These are phyloP conservation scores for Periplaneta americana DNA, from an alignment of 1,140 invertebrate genomes.

Conservation along the genomic window DNA sequence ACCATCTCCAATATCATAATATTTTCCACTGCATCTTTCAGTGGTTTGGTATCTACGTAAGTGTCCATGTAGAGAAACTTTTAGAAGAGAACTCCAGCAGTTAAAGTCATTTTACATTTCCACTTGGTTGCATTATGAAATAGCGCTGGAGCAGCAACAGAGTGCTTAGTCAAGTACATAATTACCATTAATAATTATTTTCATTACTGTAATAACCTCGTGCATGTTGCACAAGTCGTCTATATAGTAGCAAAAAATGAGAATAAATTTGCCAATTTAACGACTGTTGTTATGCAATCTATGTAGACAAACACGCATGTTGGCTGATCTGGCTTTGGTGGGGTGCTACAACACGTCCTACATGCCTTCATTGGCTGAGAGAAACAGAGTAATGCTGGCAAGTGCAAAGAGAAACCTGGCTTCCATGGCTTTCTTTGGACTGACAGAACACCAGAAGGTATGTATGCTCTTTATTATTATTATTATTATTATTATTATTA, in stretches of 20 bases:
- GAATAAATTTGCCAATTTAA: background rate
- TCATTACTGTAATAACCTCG: too few species aligned
- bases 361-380: conserved; percentile 53
- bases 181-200: too few species aligned
- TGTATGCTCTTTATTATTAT: conserved; percentile 1
- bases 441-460: conserved; percentile 92
- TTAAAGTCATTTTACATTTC: too few species aligned
- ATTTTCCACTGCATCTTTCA: too few species aligned
- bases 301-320: conserved; percentile 88
- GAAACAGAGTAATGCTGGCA: conserved; percentile 78
- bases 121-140: too few species aligned
- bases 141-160: too few species aligned
- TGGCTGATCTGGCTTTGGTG: conserved; percentile 88
- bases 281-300: background rate
- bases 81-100: too few species aligned
- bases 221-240: background rate
- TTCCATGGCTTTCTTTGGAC: conserved; percentile 94
- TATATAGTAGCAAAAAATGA: background rate
- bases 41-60: too few species aligned
- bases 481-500: background rate
- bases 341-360: conserved; percentile 90
- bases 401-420: conserved; percentile 93
- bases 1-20: too few species aligned
- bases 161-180: too few species aligned
- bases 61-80: too few species aligned